Percentiles rank a stretch among this genome's conserved stretches.
phyloP scores from a whole-genome alignment of 2,797 vertebrate species.

The Lithobates pipiens region DNA sequence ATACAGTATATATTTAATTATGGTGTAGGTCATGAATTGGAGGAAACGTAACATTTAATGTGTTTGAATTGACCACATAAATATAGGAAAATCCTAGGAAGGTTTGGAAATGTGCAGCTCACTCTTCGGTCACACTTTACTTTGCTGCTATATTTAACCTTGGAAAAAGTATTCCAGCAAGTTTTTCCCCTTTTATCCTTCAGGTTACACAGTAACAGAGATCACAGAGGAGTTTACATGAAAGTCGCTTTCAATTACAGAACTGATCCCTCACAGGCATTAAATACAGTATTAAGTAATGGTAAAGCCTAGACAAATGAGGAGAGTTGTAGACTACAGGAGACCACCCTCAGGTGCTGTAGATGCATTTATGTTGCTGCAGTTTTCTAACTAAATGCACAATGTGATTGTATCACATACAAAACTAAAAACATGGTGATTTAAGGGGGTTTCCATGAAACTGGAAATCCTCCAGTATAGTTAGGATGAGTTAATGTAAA shows the following conservation, averaged over 20 bases:
- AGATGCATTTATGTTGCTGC: neutral
- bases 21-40: slow-evolving; percentile 13
- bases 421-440: neutral
- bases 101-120: slow-evolving; percentile 36
- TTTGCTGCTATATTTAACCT: slow-evolving; percentile 19
- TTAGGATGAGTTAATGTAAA: neutral
- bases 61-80: slow-evolving; percentile 32
- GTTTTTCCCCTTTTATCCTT: slow-evolving; percentile 13
- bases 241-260: slow-evolving; percentile 35
- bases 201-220: slow-evolving; percentile 14
- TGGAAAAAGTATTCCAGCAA: slow-evolving; percentile 25
- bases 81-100: slow-evolving; percentile 31
- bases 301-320: neutral
- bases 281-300: slow-evolving; percentile 22
- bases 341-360: slow-evolving; percentile 52
- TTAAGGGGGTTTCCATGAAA: neutral
- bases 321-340: neutral
- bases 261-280: slow-evolving; percentile 16
- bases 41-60: slow-evolving; percentile 49
- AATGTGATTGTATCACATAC: neutral
- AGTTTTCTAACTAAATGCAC: neutral
- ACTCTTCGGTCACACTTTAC: slow-evolving; percentile 6
- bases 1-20: slow-evolving; percentile 27
- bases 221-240: slow-evolving; percentile 23
- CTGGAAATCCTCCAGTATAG: neutral